Percentiles rank a stretch among this genome's conserved stretches.
phyloP scores from a whole-genome alignment of 1,140 invertebrate genomes.

The Holotrichia oblita region DNA sequence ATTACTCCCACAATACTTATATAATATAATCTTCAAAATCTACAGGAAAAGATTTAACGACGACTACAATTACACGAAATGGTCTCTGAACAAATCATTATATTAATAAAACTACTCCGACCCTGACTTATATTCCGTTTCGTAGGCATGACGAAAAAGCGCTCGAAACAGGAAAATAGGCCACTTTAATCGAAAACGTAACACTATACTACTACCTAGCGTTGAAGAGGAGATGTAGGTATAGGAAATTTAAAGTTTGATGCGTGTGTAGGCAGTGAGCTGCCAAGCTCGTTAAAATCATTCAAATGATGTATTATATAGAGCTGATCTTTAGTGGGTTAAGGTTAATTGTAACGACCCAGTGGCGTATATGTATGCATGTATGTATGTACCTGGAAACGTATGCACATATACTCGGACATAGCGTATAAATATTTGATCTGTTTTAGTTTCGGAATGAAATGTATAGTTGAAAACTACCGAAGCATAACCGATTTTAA shows the following conservation, averaged over 20 bases:
- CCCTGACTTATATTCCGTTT: conserved; percentile 21
- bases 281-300: not conserved
- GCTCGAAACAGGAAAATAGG: conserved; percentile 24
- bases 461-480: not conserved
- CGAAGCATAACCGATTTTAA: conserved; percentile 30
- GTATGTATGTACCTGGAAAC: conserved; percentile 26
- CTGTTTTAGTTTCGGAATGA: conserved; percentile 24
- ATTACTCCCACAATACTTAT: too few relatives aligned
- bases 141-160: conserved; percentile 17
- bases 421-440: conserved; percentile 28
- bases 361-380: conserved; percentile 6
- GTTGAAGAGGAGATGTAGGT: not conserved
- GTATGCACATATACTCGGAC: not conserved
- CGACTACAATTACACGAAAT: not conserved
- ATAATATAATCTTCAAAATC: too few relatives aligned
- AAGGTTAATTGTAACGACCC: conserved; percentile 31
- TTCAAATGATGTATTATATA: not conserved
- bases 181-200: conserved; percentile 12
- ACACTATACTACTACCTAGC: not conserved
- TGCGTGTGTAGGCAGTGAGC: not conserved
- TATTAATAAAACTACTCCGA: conserved; percentile 1
- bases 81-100: not conserved
- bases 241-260: conserved; percentile 20
- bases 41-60: too few relatives aligned
- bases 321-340: conserved; percentile 16